Percentiles rank a stretch among this genome's conserved stretches.
Conservation (phyloP, 2,113 vertebrate species). For the Caranx ignobilis region DNA sequence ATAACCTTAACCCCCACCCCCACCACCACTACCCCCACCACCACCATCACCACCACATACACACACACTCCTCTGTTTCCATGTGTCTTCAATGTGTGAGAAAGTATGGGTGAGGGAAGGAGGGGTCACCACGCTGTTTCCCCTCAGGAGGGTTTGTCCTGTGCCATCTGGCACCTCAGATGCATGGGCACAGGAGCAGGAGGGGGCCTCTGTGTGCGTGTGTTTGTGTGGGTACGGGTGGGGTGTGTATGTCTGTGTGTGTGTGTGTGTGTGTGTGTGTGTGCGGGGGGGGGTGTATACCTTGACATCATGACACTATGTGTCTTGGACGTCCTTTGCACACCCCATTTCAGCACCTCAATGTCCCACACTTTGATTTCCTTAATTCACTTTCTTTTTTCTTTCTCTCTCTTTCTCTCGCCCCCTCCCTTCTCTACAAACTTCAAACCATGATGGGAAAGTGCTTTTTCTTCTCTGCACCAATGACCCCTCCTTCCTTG, state of each 20-base stretch:
- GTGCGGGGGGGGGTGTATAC: constrained; percentile 1
- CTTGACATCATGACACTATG: constrained; percentile 53
- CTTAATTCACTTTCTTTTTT: neutral
- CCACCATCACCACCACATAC: neutral
- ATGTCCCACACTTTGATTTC: constrained; percentile 18
- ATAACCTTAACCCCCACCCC: constrained; percentile 57
- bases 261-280: constrained; percentile 27
- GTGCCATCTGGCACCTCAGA: constrained; percentile 83
- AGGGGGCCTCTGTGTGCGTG: constrained; percentile 50
- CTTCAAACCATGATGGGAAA: constrained; percentile 10
- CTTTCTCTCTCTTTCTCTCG: neutral
- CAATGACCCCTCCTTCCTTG: neutral
- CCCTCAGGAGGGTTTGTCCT: constrained; percentile 80
- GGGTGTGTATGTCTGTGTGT: constrained; percentile 9
- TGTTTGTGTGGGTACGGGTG: constrained; percentile 28
- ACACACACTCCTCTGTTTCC: constrained; percentile 43
- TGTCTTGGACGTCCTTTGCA: constrained; percentile 11
- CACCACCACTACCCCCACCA: neutral
- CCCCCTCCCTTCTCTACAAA: neutral
- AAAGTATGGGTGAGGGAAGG: constrained; percentile 75
- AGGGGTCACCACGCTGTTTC: constrained; percentile 73
- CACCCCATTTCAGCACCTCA: constrained; percentile 14
- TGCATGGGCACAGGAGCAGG: constrained; percentile 72
- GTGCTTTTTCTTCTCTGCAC: neutral
- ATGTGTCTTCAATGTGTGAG: constrained; percentile 78